Base-by-base conservation (phyloP, 2,888 invertebrate species). In the Melanchra persicariae region DNA sequence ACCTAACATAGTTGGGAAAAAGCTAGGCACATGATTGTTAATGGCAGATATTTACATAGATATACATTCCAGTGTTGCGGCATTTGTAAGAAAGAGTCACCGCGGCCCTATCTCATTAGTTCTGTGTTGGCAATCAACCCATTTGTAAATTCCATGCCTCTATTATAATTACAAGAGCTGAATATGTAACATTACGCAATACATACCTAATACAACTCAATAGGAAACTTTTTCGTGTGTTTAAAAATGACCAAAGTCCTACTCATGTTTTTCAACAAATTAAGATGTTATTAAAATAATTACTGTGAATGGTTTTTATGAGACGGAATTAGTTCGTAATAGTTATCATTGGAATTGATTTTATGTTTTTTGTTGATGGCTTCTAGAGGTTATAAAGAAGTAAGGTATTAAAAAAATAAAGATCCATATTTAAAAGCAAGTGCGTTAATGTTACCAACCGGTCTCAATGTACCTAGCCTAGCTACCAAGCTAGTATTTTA, bases 221-320 rank as follows among this genome's bases (percentile, higher is more conserved):
- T 19, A 37, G 8, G 2, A 19, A 26, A 10, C 9, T 7, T 64
- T 59, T 60, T 12, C 19, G 30, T 55, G 2, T 22, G 0, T 30
- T 12, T 54, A 47, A 40, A 24, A 30, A 70, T 40, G 40, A 1
- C 34, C 73, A 62, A 71, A 74, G 72, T 78, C 51, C 30, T 30
- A 19, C 7, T 19, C 10, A 40, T 40, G 6, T 34, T 77, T 54
- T 62, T 40, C 2, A n/a, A 40, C 12, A 26, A 45, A 40, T 70
- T 40, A n/a, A 51, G 12, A 10, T 55, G n/a, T 40, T 24, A 34
- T 43, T 40, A 19, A 43, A 45, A 58, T 45, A 30, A 77, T 47
- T 2, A 4, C 6, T 47, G 6, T 40, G n/a, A 51, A 24, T 52
- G 15, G 24, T 78, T 78, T 78, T 77, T 77, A 22, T 70, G 17